Evolutionary conservation across 2,797 vertebrate species (phyloP).

Genomic region (Chelon auratus): DNA sequence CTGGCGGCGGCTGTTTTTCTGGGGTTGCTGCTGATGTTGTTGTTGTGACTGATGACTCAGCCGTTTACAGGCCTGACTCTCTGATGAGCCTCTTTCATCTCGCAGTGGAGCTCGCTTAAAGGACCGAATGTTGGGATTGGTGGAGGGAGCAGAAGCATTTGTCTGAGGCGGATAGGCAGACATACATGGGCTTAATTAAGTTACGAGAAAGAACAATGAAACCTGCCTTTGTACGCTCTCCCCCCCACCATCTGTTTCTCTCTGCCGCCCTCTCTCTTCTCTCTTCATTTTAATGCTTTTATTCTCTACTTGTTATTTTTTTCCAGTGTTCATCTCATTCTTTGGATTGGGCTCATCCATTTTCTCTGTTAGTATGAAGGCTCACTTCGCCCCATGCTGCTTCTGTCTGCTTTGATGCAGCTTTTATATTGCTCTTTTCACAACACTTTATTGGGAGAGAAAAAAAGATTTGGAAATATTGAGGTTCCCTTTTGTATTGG

Average conservation of each 20-base stretch:
- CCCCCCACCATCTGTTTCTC: slow-evolving; percentile 40
- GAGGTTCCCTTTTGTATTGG: slow-evolving; percentile 39
- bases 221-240: slow-evolving; percentile 34
- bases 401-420: slow-evolving; percentile 27
- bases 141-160: slow-evolving; percentile 45
- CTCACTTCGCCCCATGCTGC: slow-evolving; percentile 18
- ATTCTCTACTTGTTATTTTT: background rate
- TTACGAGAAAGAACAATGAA: slow-evolving; percentile 63
- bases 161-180: slow-evolving; percentile 43
- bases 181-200: slow-evolving; percentile 63
- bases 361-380: slow-evolving; percentile 36
- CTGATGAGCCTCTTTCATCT: slow-evolving; percentile 70
- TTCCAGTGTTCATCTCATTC: slow-evolving; percentile 38
- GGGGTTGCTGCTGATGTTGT: slow-evolving; percentile 47
- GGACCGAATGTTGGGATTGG: slow-evolving; percentile 48
- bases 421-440: slow-evolving; percentile 41
- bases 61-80: slow-evolving; percentile 48
- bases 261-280: slow-evolving; percentile 10
- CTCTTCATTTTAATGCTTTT: slow-evolving; percentile 44
- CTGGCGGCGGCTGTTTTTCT: slow-evolving; percentile 36
- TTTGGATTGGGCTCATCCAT: slow-evolving; percentile 54
- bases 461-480: slow-evolving; percentile 36
- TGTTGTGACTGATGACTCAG: slow-evolving; percentile 66
- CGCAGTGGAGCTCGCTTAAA: slow-evolving; percentile 33
- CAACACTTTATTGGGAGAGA: slow-evolving; percentile 16